Base-by-base conservation (phyloP, 2,888 invertebrate species). In the Litoditis marina region DNA sequence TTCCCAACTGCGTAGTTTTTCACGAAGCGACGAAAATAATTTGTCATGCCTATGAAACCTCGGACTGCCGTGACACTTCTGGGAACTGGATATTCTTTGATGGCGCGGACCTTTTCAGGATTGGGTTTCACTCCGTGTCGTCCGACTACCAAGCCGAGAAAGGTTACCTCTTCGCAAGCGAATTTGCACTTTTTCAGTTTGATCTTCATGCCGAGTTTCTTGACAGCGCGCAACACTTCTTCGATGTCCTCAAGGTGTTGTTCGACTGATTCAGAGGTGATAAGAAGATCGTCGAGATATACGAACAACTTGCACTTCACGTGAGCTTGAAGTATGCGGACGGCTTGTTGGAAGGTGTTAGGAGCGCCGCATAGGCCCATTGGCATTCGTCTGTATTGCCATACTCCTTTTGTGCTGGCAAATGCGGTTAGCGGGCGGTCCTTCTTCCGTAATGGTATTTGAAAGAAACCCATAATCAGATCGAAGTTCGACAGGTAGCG, bases 1-100 rank as follows among this genome's bases (percentile, higher is more conserved):
- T n/a, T n/a, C n/a, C n/a, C n/a, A n/a, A n/a, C n/a, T n/a, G n/a
- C n/a, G n/a, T n/a, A n/a, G n/a, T n/a, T n/a, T n/a, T n/a, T n/a
- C n/a, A 76, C 57, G 44, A 72, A 76, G 11, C 55, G 22, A 0
- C 76, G 64, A 42, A 69, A 72, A 46, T 72, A 76, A 8, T 54
- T 56, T 0, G 55, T 42, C 28, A 64, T 54, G n/a, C 76, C 76
- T 5, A 76, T 19, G 47, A 65, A 76, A 22, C 25, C 32, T 36
- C 69, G 13, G 6, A 69, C 53, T 39, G 52, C 65, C 6, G 62
- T 64, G 30, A 47, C 30, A 8, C 59, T 56, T 19, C 36, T 55
- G 11, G 71, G 71, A 1, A 27, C 8, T 1, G 68, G 66, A 51
- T 50, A 66, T 1, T 64, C 34, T 4, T 19, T 6, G n/a, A 71